Percentiles rank a stretch among this genome's conserved stretches.
Conservation (phyloP, 37 sponge, comb jelly and placozoan species). For the Lycopodina hypogea region DNA sequence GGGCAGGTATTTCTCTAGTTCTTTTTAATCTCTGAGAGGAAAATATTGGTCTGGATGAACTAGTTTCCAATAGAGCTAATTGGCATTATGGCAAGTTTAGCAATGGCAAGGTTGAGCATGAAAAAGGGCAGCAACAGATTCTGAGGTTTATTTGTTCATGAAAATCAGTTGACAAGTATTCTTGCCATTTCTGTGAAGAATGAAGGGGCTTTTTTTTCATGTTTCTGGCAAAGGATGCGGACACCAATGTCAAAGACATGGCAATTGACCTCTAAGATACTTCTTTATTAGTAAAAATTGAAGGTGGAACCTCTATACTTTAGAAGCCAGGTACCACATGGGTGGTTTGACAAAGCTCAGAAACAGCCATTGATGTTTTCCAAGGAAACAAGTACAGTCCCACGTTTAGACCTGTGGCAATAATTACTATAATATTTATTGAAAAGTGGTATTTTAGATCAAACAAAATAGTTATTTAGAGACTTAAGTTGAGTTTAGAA, state of each 20-base stretch:
- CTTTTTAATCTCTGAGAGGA: neutral
- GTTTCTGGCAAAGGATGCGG: neutral
- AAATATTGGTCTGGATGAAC: neutral
- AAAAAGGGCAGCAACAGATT: neutral
- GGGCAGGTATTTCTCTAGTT: neutral
- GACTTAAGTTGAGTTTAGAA: too few relatives aligned
- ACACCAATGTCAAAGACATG: neutral
- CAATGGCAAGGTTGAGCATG: neutral
- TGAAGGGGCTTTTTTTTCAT: neutral
- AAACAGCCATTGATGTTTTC: neutral
- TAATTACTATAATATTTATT: too few relatives aligned
- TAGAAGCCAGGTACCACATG: neutral
- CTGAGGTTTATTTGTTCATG: neutral
- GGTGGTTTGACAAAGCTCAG: neutral
- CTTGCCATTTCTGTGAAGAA: neutral
- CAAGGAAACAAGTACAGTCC: too few relatives aligned
- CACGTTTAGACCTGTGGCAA: too few relatives aligned
- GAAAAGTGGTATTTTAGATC: too few relatives aligned
- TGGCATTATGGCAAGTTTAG: conserved; percentile 2
- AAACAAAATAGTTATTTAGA: too few relatives aligned
- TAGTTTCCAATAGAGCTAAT: conserved; percentile 2
- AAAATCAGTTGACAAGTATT: neutral
- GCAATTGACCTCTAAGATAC: neutral
- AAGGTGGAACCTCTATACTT: neutral
- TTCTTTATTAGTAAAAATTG: neutral